Evolutionary conservation across 2,888 invertebrate genomes (phyloP), one percentile per base, ranked within the genome.

Genomic region (Acheta domesticus): DNA sequence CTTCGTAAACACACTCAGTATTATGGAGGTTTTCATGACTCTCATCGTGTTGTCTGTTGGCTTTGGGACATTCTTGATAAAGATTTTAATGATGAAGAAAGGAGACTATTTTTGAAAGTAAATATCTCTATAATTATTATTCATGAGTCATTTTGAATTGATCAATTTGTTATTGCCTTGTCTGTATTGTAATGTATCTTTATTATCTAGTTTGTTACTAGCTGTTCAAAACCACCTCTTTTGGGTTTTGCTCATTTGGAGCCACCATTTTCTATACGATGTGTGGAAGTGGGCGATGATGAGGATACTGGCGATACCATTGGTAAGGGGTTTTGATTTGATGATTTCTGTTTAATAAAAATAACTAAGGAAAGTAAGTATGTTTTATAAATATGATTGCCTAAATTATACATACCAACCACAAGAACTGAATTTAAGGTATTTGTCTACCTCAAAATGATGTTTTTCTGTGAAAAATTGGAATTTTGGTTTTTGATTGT

Each of bases 1-100:
- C 87, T 96, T 82, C 90, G 97, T 2, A 93, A 92, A 79, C 95
- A 99, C 88, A 98, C 98, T 14, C 98, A 98, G 87, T 99, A 99
- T 89, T 99, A 98, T 88, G 99, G 99, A 80, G 99, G 99, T 11
- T 99, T 99, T 88, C 99, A 99, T 87, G 96, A 96, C 89, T 96
- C 96, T 81, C 99, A 99, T 89, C 91, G 96, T 83, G 98, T 99
- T 78, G 96, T 99, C 78, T 94, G 95, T 86, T 99, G 99, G 99
- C 90, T 99, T 78, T 99, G 99, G 99, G 98, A 99, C 87, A 96
- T 99, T 84, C 89, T 99, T 82, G 96, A 96, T 84, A 93, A 96
- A 84, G 99, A 99, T 87, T 99, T 99, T 87, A 92, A 90, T 14
- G 94, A 96, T 85, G 91, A 94, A 79, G 99, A 99, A 87, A 92